Evolutionary conservation across 2,888 invertebrate species (phyloP).

Genomic region (Euzetes globulus): DNA sequence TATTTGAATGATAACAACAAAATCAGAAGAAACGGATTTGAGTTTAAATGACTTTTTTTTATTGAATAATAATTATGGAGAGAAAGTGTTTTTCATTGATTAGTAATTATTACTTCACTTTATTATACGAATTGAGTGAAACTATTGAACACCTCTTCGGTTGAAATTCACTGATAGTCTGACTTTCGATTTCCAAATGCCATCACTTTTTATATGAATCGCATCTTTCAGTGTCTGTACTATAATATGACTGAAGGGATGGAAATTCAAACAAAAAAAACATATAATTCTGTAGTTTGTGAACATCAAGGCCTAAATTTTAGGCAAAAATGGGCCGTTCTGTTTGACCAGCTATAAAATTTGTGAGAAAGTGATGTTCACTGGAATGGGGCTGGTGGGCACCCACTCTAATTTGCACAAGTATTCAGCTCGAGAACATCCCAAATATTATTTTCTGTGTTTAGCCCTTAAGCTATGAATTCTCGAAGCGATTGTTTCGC

Average conservation of each 20-base stretch:
- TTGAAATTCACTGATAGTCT: no score
- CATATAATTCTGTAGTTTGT: not conserved
- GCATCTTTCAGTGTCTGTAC: not conserved
- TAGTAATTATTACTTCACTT: no score
- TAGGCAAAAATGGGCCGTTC: not conserved
- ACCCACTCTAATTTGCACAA: not conserved
- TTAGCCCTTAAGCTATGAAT: not conserved
- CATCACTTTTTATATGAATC: constrained; percentile 11
- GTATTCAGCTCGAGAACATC: not conserved
- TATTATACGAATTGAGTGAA: no score
- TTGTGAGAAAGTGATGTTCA: not conserved
- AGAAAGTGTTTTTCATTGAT: no score
- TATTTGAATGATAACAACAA: not conserved
- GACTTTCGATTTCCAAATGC: not conserved
- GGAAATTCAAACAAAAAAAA: not conserved
- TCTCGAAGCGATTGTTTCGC: not conserved
- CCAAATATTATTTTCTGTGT: not conserved
- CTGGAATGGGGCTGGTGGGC: not conserved
- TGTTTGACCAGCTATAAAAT: not conserved
- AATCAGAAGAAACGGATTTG: not conserved
- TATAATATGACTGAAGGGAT: not conserved
- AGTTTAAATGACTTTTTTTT: not conserved
- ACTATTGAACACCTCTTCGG: no score
- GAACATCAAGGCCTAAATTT: not conserved
- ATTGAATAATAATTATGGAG: not conserved